These are phyloP conservation scores for Caenorhabditis wallacei DNA, from an alignment of 2,888 invertebrate species.

Conservation along the genomic window DNA sequence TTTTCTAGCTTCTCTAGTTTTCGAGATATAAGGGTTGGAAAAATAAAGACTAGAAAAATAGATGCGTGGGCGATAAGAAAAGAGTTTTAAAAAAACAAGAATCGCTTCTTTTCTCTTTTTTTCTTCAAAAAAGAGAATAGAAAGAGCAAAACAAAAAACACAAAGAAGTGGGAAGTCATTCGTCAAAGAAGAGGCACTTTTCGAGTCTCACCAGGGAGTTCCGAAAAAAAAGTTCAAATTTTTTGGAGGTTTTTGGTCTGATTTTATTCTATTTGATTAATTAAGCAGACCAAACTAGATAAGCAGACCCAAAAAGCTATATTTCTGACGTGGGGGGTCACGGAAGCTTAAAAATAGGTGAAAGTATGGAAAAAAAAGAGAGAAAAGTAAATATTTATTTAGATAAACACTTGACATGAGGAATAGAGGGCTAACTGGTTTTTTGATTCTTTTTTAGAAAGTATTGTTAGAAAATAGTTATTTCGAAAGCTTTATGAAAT, in stretches of 20 bases:
- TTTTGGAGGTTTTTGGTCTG: not conserved
- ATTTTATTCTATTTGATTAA: too few species aligned
- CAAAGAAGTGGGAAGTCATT: not conserved
- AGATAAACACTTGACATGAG: not conserved
- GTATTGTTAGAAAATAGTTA: too few species aligned
- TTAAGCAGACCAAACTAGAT: too few species aligned
- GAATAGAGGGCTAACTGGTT: not conserved
- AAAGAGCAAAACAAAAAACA: conserved; percentile 10
- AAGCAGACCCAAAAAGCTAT: too few species aligned
- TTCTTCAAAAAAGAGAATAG: not conserved
- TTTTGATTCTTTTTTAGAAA: not conserved
- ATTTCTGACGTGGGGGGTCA: too few species aligned
- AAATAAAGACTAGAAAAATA: not conserved
- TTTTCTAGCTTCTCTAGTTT: not conserved
- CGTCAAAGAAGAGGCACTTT: not conserved
- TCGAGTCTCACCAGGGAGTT: too few species aligned
- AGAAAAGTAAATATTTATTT: not conserved
- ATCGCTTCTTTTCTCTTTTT: not conserved
- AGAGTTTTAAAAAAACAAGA: not conserved
- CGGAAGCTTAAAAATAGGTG: not conserved
- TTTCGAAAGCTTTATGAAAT: too few species aligned
- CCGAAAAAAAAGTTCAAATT: not conserved
- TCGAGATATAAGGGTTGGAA: too few species aligned
- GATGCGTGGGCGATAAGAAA: not conserved
- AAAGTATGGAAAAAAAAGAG: not conserved